Percentiles rank a stretch among this genome's conserved stretches.
phyloP scores from a whole-genome alignment of 2,797 vertebrate species.

The Babyrousa celebensis region DNA sequence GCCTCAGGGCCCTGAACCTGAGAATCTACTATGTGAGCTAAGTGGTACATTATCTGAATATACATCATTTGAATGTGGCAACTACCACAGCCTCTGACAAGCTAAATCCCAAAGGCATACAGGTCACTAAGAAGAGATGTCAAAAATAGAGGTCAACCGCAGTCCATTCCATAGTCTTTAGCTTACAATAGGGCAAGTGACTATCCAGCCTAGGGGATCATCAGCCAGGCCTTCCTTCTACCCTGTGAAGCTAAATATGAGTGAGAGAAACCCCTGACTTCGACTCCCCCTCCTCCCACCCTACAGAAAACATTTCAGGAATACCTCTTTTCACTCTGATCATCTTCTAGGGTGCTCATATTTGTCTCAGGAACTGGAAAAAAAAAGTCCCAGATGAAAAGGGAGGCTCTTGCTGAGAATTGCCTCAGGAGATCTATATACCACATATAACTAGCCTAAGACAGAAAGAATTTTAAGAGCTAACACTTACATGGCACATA shows the following conservation, averaged over 20 bases:
- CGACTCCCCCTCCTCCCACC: neutral
- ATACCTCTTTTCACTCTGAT: neutral
- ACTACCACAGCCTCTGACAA: neutral
- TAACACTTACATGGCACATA: neutral
- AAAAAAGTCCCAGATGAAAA: neutral
- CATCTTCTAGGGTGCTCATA: neutral
- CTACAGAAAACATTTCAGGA: slow-evolving; percentile 13
- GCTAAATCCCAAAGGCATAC: neutral
- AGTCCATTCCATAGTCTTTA: slow-evolving; percentile 1
- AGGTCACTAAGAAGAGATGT: neutral
- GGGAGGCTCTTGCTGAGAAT: neutral
- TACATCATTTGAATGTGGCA: neutral
- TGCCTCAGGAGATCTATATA: neutral
- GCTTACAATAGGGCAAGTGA: neutral
- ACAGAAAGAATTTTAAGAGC: slow-evolving; percentile 55
- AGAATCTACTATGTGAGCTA: neutral
- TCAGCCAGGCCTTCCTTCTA: neutral
- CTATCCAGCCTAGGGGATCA: neutral
- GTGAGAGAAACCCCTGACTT: neutral
- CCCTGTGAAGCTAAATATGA: neutral
- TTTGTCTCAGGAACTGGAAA: neutral
- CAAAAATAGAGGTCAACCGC: neutral
- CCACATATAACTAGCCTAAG: neutral
- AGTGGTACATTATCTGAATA: slow-evolving; percentile 6
- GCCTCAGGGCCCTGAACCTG: neutral